Percentiles rank a stretch among this genome's conserved stretches.
Conservation (phyloP, 2,888 invertebrate species). For the Idaea dimidiata region DNA sequence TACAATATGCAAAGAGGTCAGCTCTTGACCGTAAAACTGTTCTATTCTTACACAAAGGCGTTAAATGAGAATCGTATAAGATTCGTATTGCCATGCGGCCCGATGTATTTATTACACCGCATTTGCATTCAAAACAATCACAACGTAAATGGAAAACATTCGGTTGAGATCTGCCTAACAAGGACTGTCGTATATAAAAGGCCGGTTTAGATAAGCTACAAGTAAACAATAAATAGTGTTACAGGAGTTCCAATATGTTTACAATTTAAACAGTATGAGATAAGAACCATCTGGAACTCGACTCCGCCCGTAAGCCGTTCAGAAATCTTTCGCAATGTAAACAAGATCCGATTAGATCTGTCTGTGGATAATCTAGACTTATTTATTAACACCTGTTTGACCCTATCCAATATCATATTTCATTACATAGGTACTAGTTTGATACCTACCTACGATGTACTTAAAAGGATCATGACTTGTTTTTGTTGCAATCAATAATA, state of each 20-base stretch:
- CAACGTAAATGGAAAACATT: conserved; percentile 60
- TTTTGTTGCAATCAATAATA: conserved; percentile 5
- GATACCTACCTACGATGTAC: conserved; percentile 25
- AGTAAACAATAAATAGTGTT: conserved; percentile 67
- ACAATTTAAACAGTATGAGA: conserved; percentile 59
- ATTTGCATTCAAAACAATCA: conserved; percentile 71
- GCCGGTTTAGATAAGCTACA: conserved; percentile 57
- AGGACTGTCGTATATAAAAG: conserved; percentile 59
- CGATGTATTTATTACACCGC: conserved; percentile 61
- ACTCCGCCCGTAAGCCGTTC: conserved; percentile 34
- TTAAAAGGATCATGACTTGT: conserved; percentile 28
- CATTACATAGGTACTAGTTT: conserved; percentile 26
- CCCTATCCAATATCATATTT: conserved; percentile 52
- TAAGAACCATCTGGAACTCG: conserved; percentile 36
- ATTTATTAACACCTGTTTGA: conserved; percentile 67
- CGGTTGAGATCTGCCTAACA: conserved; percentile 63
- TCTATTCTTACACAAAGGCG: conserved; percentile 39
- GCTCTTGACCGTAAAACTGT: conserved; percentile 24
- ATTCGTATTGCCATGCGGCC: conserved; percentile 50
- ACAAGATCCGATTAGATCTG: conserved; percentile 73
- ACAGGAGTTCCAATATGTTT: conserved; percentile 62
- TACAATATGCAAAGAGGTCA: conserved; percentile 1
- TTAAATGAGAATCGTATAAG: conserved; percentile 62
- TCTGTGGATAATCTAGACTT: conserved; percentile 60
- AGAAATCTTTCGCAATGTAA: conserved; percentile 64